Conservation (phyloP, 2,888 invertebrate genomes). For the Pharmacophagus antenor region DNA sequence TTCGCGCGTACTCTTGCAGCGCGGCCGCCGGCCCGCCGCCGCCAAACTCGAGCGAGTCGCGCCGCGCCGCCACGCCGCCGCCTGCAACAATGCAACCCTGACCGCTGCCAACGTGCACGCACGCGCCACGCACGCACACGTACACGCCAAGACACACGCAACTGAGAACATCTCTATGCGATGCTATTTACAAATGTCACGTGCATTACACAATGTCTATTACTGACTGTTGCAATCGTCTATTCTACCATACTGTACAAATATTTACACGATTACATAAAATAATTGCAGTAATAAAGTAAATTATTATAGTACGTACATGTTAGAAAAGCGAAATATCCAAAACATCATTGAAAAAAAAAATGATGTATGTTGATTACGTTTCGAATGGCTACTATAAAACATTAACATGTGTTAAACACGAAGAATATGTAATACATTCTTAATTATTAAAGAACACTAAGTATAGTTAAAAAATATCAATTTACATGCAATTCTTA, state of each 20-base stretch:
- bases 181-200: slow-evolving; percentile 23
- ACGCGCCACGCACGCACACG: slow-evolving; percentile 34
- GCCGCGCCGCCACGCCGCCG: slow-evolving; percentile 59
- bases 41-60: slow-evolving; percentile 82
- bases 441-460: no score
- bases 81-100: slow-evolving; percentile 53
- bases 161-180: slow-evolving; percentile 18
- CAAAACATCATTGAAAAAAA: no score
- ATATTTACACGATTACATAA: slow-evolving; percentile 17
- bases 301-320: background rate
- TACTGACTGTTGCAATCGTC: background rate
- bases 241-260: slow-evolving; percentile 6
- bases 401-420: no score
- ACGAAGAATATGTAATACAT: no score
- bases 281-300: background rate
- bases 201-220: background rate
- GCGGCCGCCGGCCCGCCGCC: slow-evolving; percentile 62
- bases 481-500: no score
- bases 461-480: no score
- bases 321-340: background rate
- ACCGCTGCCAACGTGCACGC: slow-evolving; percentile 16
- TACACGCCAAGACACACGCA: slow-evolving; percentile 13
- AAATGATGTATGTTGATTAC: no score
- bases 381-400: no score
- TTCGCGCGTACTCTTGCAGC: slow-evolving; percentile 78